Percentiles rank a stretch among this genome's conserved stretches.
Conservation (phyloP, 2,113 vertebrate genomes). For the Ciconia stormi region DNA sequence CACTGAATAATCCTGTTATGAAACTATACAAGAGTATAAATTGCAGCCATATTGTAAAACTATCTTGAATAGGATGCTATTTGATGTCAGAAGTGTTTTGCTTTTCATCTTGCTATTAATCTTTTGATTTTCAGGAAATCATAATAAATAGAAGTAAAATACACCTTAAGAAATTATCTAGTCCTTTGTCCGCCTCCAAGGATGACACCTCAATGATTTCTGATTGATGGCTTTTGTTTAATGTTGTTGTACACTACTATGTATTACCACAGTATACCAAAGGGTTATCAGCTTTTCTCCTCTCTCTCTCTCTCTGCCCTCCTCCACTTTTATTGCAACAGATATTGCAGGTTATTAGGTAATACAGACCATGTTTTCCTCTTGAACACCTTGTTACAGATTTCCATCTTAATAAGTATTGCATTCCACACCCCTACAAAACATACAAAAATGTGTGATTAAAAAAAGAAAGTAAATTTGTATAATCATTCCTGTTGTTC, state of each 20-base stretch:
- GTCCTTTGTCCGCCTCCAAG: not conserved
- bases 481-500: not conserved
- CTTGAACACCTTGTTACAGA: not conserved
- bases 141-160: not conserved
- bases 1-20: not conserved
- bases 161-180: not conserved
- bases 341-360: no score
- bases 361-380: not conserved
- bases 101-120: not conserved
- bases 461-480: not conserved
- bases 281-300: not conserved
- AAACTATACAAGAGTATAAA: not conserved
- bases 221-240: not conserved
- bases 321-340: not conserved
- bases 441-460: not conserved
- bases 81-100: not conserved
- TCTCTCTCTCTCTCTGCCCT: not conserved
- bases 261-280: not conserved
- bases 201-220: not conserved
- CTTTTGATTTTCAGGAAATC: not conserved
- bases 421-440: not conserved
- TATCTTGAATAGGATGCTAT: rapidly evolving
- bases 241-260: not conserved
- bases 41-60: not conserved
- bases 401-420: not conserved